Base-by-base conservation (phyloP, 2,113 vertebrate species). In the Microtus montanus region DNA sequence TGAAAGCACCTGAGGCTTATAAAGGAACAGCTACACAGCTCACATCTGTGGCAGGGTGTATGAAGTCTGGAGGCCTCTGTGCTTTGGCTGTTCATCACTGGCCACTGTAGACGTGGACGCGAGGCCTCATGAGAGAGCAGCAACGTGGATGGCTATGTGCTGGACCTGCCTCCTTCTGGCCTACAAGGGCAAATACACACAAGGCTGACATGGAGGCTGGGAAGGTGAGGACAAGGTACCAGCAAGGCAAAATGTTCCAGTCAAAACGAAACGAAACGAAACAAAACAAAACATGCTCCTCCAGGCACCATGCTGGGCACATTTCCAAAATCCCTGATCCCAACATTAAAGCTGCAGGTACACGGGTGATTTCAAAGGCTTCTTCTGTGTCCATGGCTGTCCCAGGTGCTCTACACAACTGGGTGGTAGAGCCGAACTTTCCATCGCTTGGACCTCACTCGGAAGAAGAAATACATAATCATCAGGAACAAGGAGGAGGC, bases 401-500 rank as follows among this genome's bases (percentile, higher is more conserved):
- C 66, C 38, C 2, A 22, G 28, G 58, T 7, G 1, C 5, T 35
- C 97, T 99, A 99, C 52, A 99, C 99, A 0, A 98, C 96, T 0
- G 98, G 98, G 0, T 98, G 98, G 14, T 95, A 94, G 91, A 98
- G 84, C 33, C 97, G 98, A 17, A 98, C 97, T 22, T 98, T 99
- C 99, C 99, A 99, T 19, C 99, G 98, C 88, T 98, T 98, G 71
- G 99, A 99, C 0, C 99, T 98, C 92, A 99, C 94, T 2, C 98
- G 98, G 97, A 99, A 99, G 96, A 99, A 99, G 95, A 99, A 99
- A 98, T 98, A 99, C 98, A 99, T 99, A n/a, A 99, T 89, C 99
- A 99, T 99, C 47, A 99, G 96, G 92, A 99, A 99, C 49, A 99
- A 63, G 77, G 99, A 99, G 0, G 99, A 99, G 63, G 98, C 98